phyloP scores from a whole-genome alignment of 92 coral and sea anemone genomes.

The Parazoanthus swiftii region DNA sequence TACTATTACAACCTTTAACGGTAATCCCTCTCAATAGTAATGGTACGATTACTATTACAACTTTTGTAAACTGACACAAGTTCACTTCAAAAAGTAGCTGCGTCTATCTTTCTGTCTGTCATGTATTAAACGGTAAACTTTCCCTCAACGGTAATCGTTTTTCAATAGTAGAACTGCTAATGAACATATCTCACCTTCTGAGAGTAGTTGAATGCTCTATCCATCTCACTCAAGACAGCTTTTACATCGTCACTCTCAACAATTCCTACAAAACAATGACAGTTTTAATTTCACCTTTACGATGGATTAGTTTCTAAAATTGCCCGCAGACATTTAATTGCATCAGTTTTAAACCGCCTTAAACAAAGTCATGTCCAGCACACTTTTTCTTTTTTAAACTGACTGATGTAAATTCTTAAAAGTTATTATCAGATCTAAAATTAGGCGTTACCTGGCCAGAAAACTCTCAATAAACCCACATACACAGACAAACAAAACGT shows the following conservation, averaged over 20 bases:
- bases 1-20: no score
- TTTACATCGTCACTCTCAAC: slow-evolving; percentile 91
- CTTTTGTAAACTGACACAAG: no score
- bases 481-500: neutral
- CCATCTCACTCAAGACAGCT: slow-evolving; percentile 87
- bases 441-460: no score
- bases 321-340: neutral
- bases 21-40: no score
- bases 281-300: neutral
- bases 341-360: neutral
- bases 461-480: no score
- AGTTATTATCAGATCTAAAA: neutral
- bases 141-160: neutral
- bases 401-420: neutral
- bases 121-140: neutral
- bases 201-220: slow-evolving; percentile 91
- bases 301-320: neutral
- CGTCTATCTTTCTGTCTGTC: neutral
- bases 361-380: neutral
- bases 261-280: slow-evolving; percentile 54
- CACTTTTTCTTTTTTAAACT: neutral
- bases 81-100: no score
- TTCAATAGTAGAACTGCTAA: neutral
- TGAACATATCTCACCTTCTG: slow-evolving; percentile 70
- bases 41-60: no score